A percentile compares a stretch with the other conserved stretches of the same genome.
Conservation (phyloP, 2,888 invertebrate genomes). For the Unio delphinus region DNA sequence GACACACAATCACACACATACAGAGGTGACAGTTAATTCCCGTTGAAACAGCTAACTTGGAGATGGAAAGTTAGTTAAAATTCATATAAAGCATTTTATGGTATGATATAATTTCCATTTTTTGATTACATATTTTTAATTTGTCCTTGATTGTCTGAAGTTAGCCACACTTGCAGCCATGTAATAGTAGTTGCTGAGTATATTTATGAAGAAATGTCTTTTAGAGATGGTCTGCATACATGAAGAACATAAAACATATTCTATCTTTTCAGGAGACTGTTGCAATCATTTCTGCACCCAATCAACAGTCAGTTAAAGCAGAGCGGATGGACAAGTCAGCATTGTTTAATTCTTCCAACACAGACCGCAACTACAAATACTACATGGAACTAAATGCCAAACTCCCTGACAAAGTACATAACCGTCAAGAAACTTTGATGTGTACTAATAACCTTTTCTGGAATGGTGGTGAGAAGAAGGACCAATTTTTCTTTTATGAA, state of each 20-base stretch:
- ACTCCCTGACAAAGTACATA: not conserved
- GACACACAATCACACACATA: too few relatives aligned
- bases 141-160: not conserved
- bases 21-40: not conserved
- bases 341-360: slow-evolving; percentile 35
- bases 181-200: too few relatives aligned
- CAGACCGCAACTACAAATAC: slow-evolving; percentile 56
- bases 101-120: too few relatives aligned
- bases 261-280: slow-evolving; percentile 48
- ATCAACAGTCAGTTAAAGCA: not conserved
- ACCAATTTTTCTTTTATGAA: slow-evolving; percentile 57
- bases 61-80: too few relatives aligned
- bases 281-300: slow-evolving; percentile 27
- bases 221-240: too few relatives aligned
- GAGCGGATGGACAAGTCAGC: too few relatives aligned
- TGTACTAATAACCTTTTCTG: not conserved
- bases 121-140: too few relatives aligned
- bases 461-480: slow-evolving; percentile 21
- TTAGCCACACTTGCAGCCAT: not conserved
- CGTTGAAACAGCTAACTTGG: not conserved
- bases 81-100: too few relatives aligned
- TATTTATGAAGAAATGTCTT: too few relatives aligned
- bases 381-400: slow-evolving; percentile 50
- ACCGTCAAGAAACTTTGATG: not conserved
- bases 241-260: too few relatives aligned